Evolutionary conservation across 1,140 invertebrate species (phyloP).

Genomic region (Ceratina japonica): DNA sequence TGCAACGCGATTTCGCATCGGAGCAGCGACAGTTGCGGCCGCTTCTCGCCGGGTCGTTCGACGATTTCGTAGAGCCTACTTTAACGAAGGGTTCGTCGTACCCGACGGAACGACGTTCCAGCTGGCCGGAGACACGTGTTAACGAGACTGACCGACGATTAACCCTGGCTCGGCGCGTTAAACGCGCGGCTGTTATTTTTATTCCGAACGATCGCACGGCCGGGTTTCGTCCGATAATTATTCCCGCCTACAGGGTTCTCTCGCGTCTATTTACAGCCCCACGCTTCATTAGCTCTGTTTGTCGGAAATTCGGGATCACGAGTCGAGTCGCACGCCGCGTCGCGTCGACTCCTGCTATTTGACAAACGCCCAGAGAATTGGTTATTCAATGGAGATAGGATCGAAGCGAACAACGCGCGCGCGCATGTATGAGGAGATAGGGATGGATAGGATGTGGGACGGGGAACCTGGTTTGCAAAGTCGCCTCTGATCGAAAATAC

Average conservation of each 20-base stretch:
- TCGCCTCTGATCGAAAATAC: background rate
- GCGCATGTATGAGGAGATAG: too few relatives aligned
- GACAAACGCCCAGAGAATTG: background rate
- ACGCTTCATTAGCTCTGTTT: conserved; percentile 20
- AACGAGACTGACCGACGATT: conserved; percentile 23
- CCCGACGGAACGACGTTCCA: background rate
- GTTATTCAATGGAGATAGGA: background rate
- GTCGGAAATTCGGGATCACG: conserved; percentile 15
- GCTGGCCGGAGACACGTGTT: conserved; percentile 20
- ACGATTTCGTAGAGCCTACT: background rate
- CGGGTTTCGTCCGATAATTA: conserved; percentile 22
- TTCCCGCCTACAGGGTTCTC: background rate
- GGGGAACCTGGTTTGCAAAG: background rate
- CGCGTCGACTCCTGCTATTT: background rate
- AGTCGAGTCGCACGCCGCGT: background rate
- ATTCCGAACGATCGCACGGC: background rate
- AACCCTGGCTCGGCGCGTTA: conserved; percentile 16
- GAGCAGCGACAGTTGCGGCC: too few relatives aligned
- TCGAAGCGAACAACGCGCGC: too few relatives aligned
- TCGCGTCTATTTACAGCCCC: background rate
- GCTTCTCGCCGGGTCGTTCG: background rate
- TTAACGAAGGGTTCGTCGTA: background rate
- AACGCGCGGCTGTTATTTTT: conserved; percentile 23
- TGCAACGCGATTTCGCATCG: too few relatives aligned
- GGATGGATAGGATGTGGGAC: too few relatives aligned